Percentiles rank a stretch among this genome's conserved stretches.
Evolutionary conservation across 2,113 vertebrate genomes (phyloP).

Genomic region (Channa maculata): DNA sequence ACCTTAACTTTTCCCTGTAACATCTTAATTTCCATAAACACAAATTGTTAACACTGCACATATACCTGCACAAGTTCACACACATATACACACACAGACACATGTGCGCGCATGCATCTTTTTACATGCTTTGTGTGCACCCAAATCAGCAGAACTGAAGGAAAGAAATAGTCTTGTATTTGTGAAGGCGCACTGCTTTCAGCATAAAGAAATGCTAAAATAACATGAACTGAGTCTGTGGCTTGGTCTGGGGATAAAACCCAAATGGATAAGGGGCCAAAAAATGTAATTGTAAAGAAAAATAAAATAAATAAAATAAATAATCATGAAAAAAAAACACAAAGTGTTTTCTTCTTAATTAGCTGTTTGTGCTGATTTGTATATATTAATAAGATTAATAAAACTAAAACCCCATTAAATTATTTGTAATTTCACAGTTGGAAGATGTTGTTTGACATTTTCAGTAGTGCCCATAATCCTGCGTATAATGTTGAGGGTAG

Average conservation of each 20-base stretch:
- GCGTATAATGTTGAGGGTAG: constrained; percentile 41
- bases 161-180: constrained; percentile 34
- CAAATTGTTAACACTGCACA: too few relatives aligned
- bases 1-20: too few relatives aligned
- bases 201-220: constrained; percentile 1
- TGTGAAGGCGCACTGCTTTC: constrained; percentile 38
- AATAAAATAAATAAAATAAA: neutral
- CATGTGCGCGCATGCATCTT: neutral
- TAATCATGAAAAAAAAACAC: too few relatives aligned
- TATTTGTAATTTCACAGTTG: constrained; percentile 25
- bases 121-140: neutral
- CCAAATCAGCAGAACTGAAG: constrained; percentile 36
- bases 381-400: constrained; percentile 15
- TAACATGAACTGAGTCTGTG: constrained; percentile 59
- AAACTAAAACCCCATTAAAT: constrained; percentile 15
- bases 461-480: constrained; percentile 23
- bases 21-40: too few relatives aligned
- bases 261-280: constrained; percentile 48
- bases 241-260: constrained; percentile 41
- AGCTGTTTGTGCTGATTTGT: constrained; percentile 9
- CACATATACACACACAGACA: neutral
- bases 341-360: constrained; percentile 41
- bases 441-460: constrained; percentile 41
- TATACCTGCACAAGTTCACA: too few relatives aligned
- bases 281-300: constrained; percentile 12